Conservation (phyloP, 2,113 vertebrate genomes). For the Sturnus vulgaris region DNA sequence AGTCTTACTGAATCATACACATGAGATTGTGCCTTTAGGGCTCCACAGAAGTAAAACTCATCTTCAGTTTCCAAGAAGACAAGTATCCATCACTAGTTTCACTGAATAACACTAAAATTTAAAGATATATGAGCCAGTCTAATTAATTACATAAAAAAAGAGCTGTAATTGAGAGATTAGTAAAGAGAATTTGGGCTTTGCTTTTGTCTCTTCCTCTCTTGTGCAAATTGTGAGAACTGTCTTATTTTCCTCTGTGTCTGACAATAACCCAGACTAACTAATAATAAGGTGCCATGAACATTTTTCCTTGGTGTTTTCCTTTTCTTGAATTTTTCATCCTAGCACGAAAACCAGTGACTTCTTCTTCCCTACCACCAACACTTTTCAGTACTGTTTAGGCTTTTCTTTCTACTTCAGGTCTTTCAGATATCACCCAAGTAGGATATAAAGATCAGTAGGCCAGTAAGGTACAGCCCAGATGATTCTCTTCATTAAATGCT, state of each 20-base stretch:
- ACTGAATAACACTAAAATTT: not conserved
- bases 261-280: not conserved
- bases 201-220: not conserved
- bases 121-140: not conserved
- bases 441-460: not conserved
- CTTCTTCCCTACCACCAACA: not conserved
- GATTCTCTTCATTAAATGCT: not conserved
- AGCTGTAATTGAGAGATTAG: not conserved
- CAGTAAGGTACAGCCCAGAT: not conserved
- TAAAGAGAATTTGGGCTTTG: not conserved
- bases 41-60: not conserved
- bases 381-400: not conserved
- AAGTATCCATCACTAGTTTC: rapidly evolving
- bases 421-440: not conserved
- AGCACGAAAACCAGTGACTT: not conserved
- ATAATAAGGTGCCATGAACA: not conserved
- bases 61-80: not conserved
- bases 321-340: not conserved
- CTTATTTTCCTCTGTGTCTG: not conserved
- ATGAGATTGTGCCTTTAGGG: not conserved
- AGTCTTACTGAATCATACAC: not conserved
- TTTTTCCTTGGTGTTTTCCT: not conserved
- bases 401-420: not conserved
- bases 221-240: not conserved
- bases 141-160: not conserved